A percentile compares a stretch with the other conserved stretches of the same genome.
phyloP scores from a whole-genome alignment of 2,888 invertebrate genomes.

The Netelia inedita region DNA sequence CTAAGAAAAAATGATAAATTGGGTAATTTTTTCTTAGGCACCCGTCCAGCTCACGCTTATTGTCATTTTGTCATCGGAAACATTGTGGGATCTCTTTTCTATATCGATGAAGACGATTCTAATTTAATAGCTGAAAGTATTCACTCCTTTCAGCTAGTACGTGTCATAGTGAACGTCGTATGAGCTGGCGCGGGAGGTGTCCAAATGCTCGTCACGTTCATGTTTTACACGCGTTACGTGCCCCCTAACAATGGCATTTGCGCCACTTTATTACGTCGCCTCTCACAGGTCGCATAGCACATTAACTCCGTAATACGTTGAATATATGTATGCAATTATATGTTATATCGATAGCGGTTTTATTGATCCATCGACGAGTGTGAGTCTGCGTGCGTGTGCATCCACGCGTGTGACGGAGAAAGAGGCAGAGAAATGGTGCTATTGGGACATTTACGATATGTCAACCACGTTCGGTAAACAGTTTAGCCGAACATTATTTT shows the following conservation, averaged over 20 bases:
- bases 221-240: conserved; percentile 65
- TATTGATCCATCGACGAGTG: conserved; percentile 49
- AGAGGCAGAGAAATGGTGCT: conserved; percentile 1
- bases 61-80: too few species aligned
- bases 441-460: conserved; percentile 35
- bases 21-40: too few species aligned
- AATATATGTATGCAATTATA: conserved; percentile 60
- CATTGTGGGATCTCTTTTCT: background rate
- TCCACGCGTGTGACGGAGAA: background rate
- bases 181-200: conserved; percentile 15
- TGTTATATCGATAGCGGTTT: conserved; percentile 45
- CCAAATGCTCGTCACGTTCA: conserved; percentile 60
- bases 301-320: conserved; percentile 60
- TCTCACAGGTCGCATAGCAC: conserved; percentile 56
- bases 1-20: too few species aligned
- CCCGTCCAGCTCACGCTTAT: too few species aligned
- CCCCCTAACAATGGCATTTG: conserved; percentile 51
- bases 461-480: conserved; percentile 46
- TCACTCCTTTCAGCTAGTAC: conserved; percentile 18
- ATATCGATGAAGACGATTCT: background rate
- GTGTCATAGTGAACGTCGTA: conserved; percentile 12
- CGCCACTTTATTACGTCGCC: conserved; percentile 59
- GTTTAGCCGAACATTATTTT: conserved; percentile 19
- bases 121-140: conserved; percentile 29
- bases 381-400: background rate